phyloP scores from a whole-genome alignment of 2,888 invertebrate species.

The Melanchra persicariae region DNA sequence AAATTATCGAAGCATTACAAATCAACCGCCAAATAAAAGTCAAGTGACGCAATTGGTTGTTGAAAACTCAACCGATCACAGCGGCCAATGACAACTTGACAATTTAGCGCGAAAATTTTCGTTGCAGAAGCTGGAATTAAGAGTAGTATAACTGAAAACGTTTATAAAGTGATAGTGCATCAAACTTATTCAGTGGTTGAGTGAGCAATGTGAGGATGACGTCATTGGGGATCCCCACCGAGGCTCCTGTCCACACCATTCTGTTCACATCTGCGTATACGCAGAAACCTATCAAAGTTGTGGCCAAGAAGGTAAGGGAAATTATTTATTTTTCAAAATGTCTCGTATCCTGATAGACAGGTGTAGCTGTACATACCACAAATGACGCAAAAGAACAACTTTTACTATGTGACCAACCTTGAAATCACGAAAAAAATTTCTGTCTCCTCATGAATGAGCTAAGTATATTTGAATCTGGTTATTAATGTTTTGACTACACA shows the following conservation, averaged over 20 bases:
- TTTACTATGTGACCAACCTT: too few species aligned
- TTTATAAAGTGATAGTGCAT: conserved; percentile 34
- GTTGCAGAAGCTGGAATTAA: neutral
- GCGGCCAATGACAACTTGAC: too few species aligned
- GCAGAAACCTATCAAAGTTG: conserved; percentile 77
- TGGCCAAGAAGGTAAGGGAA: conserved; percentile 79
- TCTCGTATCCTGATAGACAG: too few species aligned
- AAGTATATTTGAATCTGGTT: neutral
- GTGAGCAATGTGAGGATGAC: conserved; percentile 77
- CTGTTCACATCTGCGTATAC: conserved; percentile 85
- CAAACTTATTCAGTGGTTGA: conserved; percentile 10
- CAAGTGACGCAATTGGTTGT: too few species aligned
- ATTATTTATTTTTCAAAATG: too few species aligned
- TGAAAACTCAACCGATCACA: too few species aligned
- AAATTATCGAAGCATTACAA: neutral
- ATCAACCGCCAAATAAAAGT: too few species aligned
- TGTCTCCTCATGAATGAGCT: neutral
- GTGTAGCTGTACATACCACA: too few species aligned
- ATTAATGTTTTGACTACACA: too few species aligned
- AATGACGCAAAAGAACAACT: too few species aligned
- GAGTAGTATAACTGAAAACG: neutral
- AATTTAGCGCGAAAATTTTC: neutral
- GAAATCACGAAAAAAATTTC: neutral
- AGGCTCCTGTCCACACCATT: conserved; percentile 87
- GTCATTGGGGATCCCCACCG: conserved; percentile 87